These are phyloP conservation scores for Pristionchus japonicus DNA, from an alignment of 2,888 invertebrate species.

Conservation along the genomic window DNA sequence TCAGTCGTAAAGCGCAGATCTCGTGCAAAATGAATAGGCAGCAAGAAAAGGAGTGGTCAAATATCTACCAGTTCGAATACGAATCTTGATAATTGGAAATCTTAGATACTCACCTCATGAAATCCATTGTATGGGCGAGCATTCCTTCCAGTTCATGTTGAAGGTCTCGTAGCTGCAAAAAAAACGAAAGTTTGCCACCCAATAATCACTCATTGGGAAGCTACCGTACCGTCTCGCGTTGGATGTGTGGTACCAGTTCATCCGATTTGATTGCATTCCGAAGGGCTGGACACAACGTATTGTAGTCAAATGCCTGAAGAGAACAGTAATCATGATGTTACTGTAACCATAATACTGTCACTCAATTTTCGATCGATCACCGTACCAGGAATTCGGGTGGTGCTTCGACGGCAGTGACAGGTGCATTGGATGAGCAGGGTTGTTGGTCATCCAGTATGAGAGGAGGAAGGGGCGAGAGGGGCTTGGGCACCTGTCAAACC, in stretches of 20 bases:
- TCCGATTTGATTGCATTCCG: neutral
- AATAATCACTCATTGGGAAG: neutral
- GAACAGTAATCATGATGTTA: neutral
- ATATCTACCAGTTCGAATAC: too few relatives aligned
- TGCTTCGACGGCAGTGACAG: neutral
- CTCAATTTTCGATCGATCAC: neutral
- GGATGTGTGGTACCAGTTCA: neutral
- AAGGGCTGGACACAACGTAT: neutral
- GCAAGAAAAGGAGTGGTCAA: too few relatives aligned
- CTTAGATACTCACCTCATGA: too few relatives aligned
- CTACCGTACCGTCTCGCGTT: neutral
- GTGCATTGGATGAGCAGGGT: constrained; percentile 21
- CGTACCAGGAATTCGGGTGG: constrained; percentile 16
- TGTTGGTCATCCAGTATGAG: neutral
- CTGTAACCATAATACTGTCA: neutral
- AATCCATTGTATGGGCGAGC: constrained; percentile 50
- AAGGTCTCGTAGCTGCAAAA: constrained; percentile 50
- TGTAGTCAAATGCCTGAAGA: constrained; percentile 3
- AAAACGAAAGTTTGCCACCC: neutral
- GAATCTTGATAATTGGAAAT: too few relatives aligned
- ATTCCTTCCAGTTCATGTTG: constrained; percentile 59
- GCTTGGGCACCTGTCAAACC: neutral
- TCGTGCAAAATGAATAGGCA: neutral
- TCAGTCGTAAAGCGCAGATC: too few relatives aligned
- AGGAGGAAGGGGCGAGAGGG: constrained; percentile 13